phyloP scores from a whole-genome alignment of 2,113 vertebrate genomes.

The Hystrix cristata region DNA sequence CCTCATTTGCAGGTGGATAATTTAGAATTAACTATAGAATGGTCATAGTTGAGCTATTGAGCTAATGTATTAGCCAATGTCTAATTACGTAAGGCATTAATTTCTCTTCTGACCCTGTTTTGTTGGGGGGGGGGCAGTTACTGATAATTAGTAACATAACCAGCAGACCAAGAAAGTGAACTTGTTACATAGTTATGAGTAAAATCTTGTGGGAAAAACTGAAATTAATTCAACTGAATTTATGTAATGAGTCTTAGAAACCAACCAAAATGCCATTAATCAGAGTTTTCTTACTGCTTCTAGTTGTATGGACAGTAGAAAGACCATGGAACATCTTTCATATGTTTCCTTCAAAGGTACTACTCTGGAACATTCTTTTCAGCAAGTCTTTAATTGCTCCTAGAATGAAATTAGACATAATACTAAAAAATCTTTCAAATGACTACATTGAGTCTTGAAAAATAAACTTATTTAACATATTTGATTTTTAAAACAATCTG shows the following conservation, averaged over 20 bases:
- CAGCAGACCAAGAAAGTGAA: slow-evolving; percentile 2
- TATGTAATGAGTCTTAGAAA: not conserved
- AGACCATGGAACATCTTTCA: slow-evolving; percentile 25
- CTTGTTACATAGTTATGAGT: slow-evolving; percentile 21
- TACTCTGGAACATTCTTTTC: slow-evolving; percentile 19
- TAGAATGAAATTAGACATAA: slow-evolving; percentile 25
- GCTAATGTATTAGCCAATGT: slow-evolving; percentile 31
- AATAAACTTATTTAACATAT: slow-evolving; percentile 46
- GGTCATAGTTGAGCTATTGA: slow-evolving; percentile 44
- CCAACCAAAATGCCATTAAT: slow-evolving; percentile 57
- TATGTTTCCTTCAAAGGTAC: not conserved
- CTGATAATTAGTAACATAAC: slow-evolving; percentile 46
- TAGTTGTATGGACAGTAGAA: slow-evolving; percentile 15
- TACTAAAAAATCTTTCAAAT: slow-evolving; percentile 56
- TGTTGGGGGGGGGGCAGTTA: not conserved
- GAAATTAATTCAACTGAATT: slow-evolving; percentile 52
- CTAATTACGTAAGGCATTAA: slow-evolving; percentile 53
- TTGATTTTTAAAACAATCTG: slow-evolving; percentile 38
- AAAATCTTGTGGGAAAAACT: slow-evolving; percentile 46
- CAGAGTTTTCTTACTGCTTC: slow-evolving; percentile 33
- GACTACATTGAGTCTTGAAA: slow-evolving; percentile 14
- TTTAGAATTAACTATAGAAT: slow-evolving; percentile 63
- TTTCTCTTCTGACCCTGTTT: slow-evolving; percentile 57
- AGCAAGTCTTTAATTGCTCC: slow-evolving; percentile 44
- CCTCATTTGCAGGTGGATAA: slow-evolving; percentile 34